A percentile compares a stretch with the other conserved stretches of the same genome.
phyloP scores from a whole-genome alignment of 2,888 invertebrate genomes.

The Pollenia labialis region DNA sequence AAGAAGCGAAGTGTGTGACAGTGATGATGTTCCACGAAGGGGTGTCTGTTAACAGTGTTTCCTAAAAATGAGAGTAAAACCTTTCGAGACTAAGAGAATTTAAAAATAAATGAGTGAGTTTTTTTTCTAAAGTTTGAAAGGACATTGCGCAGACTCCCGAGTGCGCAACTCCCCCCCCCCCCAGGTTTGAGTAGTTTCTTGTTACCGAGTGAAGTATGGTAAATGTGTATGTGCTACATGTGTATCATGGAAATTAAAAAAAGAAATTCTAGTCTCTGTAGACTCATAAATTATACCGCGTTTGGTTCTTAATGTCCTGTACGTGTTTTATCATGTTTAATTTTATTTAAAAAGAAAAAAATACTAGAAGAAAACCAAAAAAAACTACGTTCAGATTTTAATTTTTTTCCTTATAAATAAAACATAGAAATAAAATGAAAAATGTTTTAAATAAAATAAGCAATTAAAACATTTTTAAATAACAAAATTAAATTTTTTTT shows the following conservation, averaged over 20 bases:
- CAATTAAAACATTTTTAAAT: too few species aligned
- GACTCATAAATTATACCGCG: conserved; percentile 74
- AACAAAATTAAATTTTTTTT: too few species aligned
- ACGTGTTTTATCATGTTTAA: conserved; percentile 74
- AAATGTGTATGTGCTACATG: conserved; percentile 18
- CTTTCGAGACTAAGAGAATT: neutral
- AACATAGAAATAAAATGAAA: too few species aligned
- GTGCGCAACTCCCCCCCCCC: too few species aligned
- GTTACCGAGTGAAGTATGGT: neutral
- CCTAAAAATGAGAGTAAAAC: neutral
- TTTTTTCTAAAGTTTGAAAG: neutral
- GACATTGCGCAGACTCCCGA: conserved; percentile 43
- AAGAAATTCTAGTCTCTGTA: conserved; percentile 65
- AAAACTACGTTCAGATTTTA: conserved; percentile 6
- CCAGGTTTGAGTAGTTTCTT: conserved; percentile 15
- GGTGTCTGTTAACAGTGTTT: conserved; percentile 32
- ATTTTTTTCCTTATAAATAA: neutral
- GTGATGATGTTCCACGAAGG: conserved; percentile 63
- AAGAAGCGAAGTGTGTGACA: conserved; percentile 48
- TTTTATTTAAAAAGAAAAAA: conserved; percentile 64
- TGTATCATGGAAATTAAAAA: conserved; percentile 34
- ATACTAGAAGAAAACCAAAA: conserved; percentile 32
- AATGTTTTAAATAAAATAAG: too few species aligned
- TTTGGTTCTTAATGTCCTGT: conserved; percentile 74
- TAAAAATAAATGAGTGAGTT: conserved; percentile 19